Conservation (phyloP, 2,797 vertebrate species). For the Pachyuromys duprasi region DNA sequence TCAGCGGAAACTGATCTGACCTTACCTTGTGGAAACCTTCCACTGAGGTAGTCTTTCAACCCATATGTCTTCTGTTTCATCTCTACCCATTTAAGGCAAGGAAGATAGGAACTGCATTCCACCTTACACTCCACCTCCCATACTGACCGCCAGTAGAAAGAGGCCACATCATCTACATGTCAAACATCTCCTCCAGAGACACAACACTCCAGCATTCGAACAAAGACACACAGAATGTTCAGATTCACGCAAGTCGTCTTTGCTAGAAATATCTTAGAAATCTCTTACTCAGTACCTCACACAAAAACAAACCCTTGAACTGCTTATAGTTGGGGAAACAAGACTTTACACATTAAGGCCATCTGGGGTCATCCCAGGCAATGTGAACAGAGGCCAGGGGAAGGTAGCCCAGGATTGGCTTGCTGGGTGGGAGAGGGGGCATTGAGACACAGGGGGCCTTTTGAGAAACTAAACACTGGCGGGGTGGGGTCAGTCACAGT, state of each 20-base stretch:
- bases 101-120: fast-evolving
- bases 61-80: fast-evolving
- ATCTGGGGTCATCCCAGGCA: fast-evolving
- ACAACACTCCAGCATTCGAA: background rate
- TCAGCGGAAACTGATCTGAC: fast-evolving
- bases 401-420: background rate
- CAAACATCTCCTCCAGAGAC: background rate
- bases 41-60: fast-evolving
- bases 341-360: background rate
- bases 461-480: fast-evolving
- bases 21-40: background rate
- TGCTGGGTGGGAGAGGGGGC: fast-evolving
- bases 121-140: fast-evolving
- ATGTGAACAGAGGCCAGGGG: background rate
- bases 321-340: background rate
- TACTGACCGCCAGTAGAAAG: fast-evolving
- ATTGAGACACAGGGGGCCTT: background rate
- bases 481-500: background rate
- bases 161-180: fast-evolving
- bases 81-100: background rate
- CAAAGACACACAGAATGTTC: fast-evolving
- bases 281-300: background rate
- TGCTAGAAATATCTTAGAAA: background rate
- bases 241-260: fast-evolving
- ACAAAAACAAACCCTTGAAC: background rate